These are phyloP conservation scores for Odontophorus gujanensis DNA, from an alignment of 2,113 vertebrate species.

Conservation along the genomic window DNA sequence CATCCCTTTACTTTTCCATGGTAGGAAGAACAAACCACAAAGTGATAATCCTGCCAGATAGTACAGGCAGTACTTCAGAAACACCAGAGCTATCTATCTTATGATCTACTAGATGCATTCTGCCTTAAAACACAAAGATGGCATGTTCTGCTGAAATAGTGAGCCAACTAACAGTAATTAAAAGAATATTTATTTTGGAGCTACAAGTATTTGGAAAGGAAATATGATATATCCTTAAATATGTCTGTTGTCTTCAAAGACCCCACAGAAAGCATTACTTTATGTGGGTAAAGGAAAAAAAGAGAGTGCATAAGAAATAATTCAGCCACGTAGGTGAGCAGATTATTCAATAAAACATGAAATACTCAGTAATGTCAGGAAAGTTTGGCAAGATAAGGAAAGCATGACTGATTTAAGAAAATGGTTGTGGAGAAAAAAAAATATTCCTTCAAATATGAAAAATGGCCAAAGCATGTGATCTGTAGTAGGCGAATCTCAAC, in stretches of 20 bases:
- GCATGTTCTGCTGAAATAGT: background rate
- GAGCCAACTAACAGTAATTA: background rate
- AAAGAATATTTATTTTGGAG: background rate
- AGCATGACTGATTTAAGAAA: background rate
- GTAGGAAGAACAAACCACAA: background rate
- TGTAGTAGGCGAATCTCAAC: background rate
- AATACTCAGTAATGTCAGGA: background rate
- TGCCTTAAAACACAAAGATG: background rate
- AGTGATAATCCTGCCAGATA: background rate
- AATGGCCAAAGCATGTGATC: background rate
- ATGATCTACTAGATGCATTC: background rate
- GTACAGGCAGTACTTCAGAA: background rate
- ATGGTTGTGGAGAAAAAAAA: background rate
- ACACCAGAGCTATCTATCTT: background rate
- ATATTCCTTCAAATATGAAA: background rate
- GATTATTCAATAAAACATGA: background rate
- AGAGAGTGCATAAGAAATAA: background rate
- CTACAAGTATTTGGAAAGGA: background rate
- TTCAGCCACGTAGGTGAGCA: background rate
- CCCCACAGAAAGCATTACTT: background rate
- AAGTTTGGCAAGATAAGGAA: background rate
- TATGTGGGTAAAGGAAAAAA: background rate
- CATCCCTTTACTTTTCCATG: background rate
- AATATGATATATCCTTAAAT: background rate
- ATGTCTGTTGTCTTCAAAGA: background rate